phyloP scores from a whole-genome alignment of 2,888 invertebrate species.

The Dascillus cervinus region DNA sequence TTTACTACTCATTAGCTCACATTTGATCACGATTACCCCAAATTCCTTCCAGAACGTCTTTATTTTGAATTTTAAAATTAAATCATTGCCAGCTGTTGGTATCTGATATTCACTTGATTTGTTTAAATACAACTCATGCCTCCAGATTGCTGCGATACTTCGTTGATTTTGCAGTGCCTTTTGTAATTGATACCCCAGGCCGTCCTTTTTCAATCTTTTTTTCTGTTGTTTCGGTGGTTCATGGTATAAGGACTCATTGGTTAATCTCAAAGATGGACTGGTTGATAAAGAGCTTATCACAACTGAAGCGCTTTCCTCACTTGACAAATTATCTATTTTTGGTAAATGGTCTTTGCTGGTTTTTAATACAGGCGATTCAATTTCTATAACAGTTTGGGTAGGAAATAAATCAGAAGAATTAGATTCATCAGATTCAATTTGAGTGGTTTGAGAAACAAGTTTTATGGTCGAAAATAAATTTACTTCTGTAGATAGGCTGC shows the following conservation, averaged over 20 bases:
- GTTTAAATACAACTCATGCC: constrained; percentile 48
- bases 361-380: no score
- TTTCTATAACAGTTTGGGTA: no score
- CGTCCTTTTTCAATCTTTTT: constrained; percentile 45
- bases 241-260: constrained; percentile 16
- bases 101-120: constrained; percentile 42
- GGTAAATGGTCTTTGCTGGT: no score
- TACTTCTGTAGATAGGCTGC: no score
- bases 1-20: constrained; percentile 9
- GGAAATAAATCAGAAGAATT: no score
- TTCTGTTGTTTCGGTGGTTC: constrained; percentile 24
- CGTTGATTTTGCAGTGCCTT: constrained; percentile 44
- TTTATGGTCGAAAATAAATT: no score
- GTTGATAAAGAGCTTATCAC: no score
- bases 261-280: no score
- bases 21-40: constrained; percentile 24
- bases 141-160: constrained; percentile 45
- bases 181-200: constrained; percentile 43
- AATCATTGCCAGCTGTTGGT: constrained; percentile 24
- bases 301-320: no score
- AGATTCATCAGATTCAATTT: no score
- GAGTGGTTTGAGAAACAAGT: no score
- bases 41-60: constrained; percentile 25
- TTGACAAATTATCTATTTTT: no score
- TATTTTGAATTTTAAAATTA: constrained; percentile 20